Conservation (phyloP, 2,113 vertebrate species). For the Leptosomus discolor region DNA sequence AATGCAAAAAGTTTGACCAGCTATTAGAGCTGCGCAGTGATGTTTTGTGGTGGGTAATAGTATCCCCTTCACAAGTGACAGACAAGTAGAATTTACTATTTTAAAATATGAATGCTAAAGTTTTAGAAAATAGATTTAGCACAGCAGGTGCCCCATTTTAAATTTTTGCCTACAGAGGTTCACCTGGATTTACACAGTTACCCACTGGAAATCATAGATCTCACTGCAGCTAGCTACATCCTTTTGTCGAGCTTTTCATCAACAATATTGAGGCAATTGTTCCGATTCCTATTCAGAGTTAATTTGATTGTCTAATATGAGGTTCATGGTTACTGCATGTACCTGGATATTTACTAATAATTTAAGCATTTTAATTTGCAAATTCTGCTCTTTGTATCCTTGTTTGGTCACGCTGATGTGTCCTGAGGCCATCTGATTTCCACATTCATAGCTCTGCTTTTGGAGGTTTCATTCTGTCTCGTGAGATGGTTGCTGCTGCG, state of each 20-base stretch:
- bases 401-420: background rate
- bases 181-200: background rate
- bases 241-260: background rate
- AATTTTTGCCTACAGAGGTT: background rate
- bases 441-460: background rate
- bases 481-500: background rate
- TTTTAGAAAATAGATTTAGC: background rate
- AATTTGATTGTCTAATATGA: background rate
- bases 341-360: background rate
- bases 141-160: background rate
- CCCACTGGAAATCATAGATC: too few relatives aligned
- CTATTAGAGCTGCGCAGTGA: background rate
- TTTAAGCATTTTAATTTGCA: background rate
- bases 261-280: background rate
- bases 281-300: background rate
- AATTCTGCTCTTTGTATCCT: background rate
- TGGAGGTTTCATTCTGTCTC: background rate
- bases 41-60: background rate
- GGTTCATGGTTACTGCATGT: background rate
- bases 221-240: background rate
- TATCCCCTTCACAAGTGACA: background rate
- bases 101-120: background rate
- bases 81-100: background rate
- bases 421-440: background rate
- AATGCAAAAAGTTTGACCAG: background rate